phyloP scores from a whole-genome alignment of 2,113 vertebrate species.

The Macaca nemestrina region DNA sequence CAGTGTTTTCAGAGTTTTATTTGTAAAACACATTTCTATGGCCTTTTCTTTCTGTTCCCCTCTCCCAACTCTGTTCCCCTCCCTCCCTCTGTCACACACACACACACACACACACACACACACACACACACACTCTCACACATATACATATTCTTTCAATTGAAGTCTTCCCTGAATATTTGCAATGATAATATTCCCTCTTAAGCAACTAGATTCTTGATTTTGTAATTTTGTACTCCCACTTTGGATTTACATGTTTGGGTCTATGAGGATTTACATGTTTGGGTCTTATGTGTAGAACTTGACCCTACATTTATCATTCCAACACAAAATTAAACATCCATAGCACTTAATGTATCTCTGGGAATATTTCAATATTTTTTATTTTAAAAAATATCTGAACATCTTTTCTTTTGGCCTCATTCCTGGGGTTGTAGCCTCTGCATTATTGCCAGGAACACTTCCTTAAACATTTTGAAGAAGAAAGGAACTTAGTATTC shows the following conservation, averaged over 20 bases:
- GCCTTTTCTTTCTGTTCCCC: background rate
- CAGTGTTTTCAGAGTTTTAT: constrained; percentile 28
- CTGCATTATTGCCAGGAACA: background rate
- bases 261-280: no score
- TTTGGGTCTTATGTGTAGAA: background rate
- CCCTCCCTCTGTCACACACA: background rate
- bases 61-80: background rate
- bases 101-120: background rate
- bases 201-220: background rate
- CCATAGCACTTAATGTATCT: background rate
- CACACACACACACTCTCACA: background rate
- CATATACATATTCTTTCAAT: background rate
- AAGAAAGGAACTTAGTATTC: constrained; percentile 3
- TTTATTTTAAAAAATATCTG: background rate
- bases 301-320: background rate
- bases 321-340: background rate
- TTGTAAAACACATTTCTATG: background rate
- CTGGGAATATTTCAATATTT: background rate
- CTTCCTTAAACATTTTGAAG: background rate
- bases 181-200: background rate
- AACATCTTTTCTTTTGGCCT: background rate
- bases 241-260: background rate
- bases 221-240: background rate
- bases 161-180: background rate
- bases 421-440: background rate